Evolutionary conservation across 2,113 vertebrate species (phyloP).

Genomic region (Pontoporia blainvillei): DNA sequence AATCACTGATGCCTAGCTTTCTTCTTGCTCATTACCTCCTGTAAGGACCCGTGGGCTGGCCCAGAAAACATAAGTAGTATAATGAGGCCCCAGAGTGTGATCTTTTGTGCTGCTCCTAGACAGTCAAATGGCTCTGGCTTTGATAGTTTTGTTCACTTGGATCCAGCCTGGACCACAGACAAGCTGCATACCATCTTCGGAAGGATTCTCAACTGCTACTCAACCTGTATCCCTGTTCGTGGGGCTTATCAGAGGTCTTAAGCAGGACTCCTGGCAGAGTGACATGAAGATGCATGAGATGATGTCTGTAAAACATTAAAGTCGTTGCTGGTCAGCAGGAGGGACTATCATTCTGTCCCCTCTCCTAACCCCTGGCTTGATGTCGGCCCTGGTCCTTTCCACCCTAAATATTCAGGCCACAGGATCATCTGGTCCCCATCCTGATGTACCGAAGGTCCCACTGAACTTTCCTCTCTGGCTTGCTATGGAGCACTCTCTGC

Average conservation of each 20-base stretch:
- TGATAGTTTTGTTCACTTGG: background rate
- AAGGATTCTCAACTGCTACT: background rate
- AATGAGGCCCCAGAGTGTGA: background rate
- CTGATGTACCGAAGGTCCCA: background rate
- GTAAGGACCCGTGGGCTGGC: background rate
- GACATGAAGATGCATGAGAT: fast-evolving
- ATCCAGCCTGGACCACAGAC: background rate
- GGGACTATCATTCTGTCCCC: background rate
- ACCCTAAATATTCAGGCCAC: background rate
- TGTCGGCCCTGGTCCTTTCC: background rate
- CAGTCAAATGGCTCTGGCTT: background rate
- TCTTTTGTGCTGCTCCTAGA: background rate
- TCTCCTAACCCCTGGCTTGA: background rate
- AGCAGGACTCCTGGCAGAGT: background rate
- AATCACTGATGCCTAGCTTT: background rate
- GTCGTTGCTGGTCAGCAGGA: background rate
- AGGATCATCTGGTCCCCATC: background rate
- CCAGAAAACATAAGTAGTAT: background rate
- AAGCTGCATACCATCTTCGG: background rate
- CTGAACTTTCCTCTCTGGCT: background rate
- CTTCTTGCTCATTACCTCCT: slow-evolving; percentile 24
- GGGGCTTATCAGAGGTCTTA: background rate
- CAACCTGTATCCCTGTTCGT: no score
- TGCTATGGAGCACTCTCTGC: no score
- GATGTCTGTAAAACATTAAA: fast-evolving